These are phyloP conservation scores for Seira sanloemensis DNA, from an alignment of 2,888 invertebrate genomes.

Conservation along the genomic window DNA sequence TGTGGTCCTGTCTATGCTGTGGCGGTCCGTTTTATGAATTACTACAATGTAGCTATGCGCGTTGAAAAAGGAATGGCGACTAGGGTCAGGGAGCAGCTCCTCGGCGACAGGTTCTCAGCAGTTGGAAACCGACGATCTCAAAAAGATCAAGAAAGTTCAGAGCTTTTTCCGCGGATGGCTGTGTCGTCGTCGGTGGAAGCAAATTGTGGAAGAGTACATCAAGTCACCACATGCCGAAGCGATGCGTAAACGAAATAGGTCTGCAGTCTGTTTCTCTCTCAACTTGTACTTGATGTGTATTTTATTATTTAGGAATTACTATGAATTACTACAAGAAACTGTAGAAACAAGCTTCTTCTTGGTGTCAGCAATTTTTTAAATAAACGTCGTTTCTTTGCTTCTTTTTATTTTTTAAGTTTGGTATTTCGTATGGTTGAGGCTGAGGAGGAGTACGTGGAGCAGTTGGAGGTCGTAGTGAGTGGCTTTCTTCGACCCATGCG, in stretches of 20 bases:
- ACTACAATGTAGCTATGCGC: conserved; percentile 82
- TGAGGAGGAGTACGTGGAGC: conserved; percentile 94
- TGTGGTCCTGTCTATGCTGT: not conserved
- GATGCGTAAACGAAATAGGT: conserved; percentile 94
- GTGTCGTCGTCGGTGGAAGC: conserved; percentile 93
- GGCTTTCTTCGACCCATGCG: conserved; percentile 93
- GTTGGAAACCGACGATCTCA: conserved; percentile 84
- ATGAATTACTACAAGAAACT: too few relatives aligned
- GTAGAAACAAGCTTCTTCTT: too few relatives aligned
- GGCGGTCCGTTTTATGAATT: conserved; percentile 36
- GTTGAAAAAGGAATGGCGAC: conserved; percentile 87
- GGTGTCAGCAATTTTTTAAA: not conserved
- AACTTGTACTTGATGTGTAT: too few relatives aligned
- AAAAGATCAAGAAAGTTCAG: conserved; percentile 89
- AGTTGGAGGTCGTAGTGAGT: conserved; percentile 89
- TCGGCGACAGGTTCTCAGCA: conserved; percentile 71
- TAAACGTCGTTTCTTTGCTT: not conserved
- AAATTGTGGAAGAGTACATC: conserved; percentile 95
- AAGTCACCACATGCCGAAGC: conserved; percentile 95
- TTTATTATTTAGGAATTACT: too few relatives aligned
- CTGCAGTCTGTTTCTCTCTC: too few relatives aligned
- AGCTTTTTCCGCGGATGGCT: conserved; percentile 96
- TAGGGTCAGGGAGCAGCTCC: conserved; percentile 75
- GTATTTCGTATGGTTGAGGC: conserved; percentile 95
- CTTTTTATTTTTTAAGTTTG: conserved; percentile 78